Evolutionary conservation across 2,113 vertebrate genomes (phyloP).

Genomic region (Hippocampus barbouri): DNA sequence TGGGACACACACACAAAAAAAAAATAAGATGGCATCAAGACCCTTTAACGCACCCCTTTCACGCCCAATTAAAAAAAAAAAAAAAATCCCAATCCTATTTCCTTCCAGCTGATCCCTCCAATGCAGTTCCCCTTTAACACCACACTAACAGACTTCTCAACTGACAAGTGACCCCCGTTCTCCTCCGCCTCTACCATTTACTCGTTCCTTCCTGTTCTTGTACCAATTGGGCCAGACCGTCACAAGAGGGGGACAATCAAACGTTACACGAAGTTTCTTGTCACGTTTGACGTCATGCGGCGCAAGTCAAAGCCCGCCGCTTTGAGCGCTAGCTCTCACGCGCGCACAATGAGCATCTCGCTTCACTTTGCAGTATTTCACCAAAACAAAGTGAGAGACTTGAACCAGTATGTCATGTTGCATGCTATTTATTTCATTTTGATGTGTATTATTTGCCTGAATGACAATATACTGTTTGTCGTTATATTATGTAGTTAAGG

Average conservation of each 20-base stretch:
- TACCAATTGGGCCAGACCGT: constrained; percentile 76
- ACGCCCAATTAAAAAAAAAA: constrained; percentile 30
- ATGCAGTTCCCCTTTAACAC: constrained; percentile 41
- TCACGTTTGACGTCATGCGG: neutral
- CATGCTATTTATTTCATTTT: constrained; percentile 31
- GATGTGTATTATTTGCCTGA: constrained; percentile 48
- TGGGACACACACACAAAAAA: neutral
- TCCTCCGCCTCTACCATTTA: constrained; percentile 36
- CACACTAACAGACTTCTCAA: constrained; percentile 37
- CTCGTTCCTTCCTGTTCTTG: constrained; percentile 56
- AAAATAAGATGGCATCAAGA: constrained; percentile 1
- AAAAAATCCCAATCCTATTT: constrained; percentile 17
- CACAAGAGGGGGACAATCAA: constrained; percentile 10
- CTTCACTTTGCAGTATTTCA: neutral
- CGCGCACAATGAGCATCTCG: neutral
- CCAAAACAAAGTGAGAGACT: neutral
- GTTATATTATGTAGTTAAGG: no score
- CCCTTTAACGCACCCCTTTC: constrained; percentile 49
- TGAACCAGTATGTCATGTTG: constrained; percentile 7
- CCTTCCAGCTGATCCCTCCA: constrained; percentile 28
- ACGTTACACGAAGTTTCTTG: neutral
- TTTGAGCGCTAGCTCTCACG: no score
- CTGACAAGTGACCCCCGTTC: neutral
- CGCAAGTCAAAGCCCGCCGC: neutral
- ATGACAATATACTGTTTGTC: neutral